Conservation (phyloP, 1,140 invertebrate species). For the Penaeus vannamei region DNA sequence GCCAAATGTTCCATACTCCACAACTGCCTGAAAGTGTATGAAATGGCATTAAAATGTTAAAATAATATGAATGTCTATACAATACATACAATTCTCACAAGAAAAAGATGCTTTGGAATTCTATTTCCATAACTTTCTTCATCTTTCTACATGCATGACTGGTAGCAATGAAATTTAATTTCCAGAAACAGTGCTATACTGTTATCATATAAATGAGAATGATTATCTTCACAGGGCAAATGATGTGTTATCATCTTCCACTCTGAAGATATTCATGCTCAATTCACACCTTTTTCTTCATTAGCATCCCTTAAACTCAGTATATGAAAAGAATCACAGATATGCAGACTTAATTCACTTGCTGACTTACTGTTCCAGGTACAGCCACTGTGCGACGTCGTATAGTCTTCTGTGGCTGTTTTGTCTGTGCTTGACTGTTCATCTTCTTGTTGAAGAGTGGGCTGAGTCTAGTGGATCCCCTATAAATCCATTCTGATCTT, state of each 20-base stretch:
- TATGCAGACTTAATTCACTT: neutral
- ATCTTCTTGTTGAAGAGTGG: slow-evolving; percentile 83
- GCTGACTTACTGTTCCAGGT: slow-evolving; percentile 50
- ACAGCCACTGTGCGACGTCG: slow-evolving; percentile 52
- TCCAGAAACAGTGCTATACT: too few species aligned
- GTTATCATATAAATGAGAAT: too few species aligned
- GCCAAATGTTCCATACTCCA: slow-evolving; percentile 66
- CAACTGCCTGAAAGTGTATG: slow-evolving; percentile 50
- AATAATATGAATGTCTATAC: neutral
- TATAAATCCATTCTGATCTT: slow-evolving; percentile 92
- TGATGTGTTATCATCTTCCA: too few species aligned
- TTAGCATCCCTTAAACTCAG: too few species aligned
- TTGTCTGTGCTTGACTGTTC: slow-evolving; percentile 63
- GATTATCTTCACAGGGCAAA: too few species aligned
- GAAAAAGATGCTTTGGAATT: too few species aligned
- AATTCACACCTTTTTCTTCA: too few species aligned
- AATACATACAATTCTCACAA: too few species aligned
- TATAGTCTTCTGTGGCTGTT: slow-evolving; percentile 59
- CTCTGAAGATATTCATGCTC: too few species aligned
- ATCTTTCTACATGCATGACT: too few species aligned
- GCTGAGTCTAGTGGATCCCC: slow-evolving; percentile 88
- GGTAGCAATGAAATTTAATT: too few species aligned
- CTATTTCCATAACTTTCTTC: too few species aligned
- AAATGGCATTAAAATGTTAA: neutral
- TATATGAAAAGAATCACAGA: neutral